Evolutionary conservation across 2,888 invertebrate species (phyloP), one percentile per base, ranked within the genome.

Genomic region (Nomada ferruginata): DNA sequence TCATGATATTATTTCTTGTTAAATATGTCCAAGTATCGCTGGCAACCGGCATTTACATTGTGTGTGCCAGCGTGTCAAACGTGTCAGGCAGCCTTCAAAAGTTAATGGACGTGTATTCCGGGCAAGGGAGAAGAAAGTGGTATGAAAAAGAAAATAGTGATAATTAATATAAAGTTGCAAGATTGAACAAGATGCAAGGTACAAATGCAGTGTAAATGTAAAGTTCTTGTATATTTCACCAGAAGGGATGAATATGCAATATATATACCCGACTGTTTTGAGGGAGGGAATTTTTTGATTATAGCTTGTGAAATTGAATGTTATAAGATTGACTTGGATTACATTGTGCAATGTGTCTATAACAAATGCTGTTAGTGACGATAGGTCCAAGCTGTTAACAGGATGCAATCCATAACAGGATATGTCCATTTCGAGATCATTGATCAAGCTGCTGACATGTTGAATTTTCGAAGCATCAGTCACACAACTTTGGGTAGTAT

Each of bases 1-100:
- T 68, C 68, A 23, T 57, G 69, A 53, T 55, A 57, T 74, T 78
- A 74, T 76, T 70, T 69, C 76, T 69, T 47, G 61, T 85, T 85
- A 85, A 85, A 83, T 61, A 61, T 73, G 63, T 71, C 73, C 70
- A 53, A 74, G 59, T 59, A 57, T n/a, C 55, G 18, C 44, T 52
- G 18, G 13, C 60, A 36, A 66, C 65, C 50, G 59, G 26, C 66
- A 65, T 65, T 69, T 80, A 75, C n/a, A 23, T 42, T 36, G 2
- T 7, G 0, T 53, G 26, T 65, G 42, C 26, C 29, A 18, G 61
- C 42, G 57, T 70, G 73, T 80, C 80, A 64, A 63, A 71, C 44
- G 61, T 59, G 55, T 71, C 68, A 20, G 57, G 44, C 68, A 68
- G 55, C 66, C 50, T 72, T 55, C 63, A 52, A 44, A 36, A 36